Evolutionary conservation across 2,888 invertebrate species (phyloP), one percentile per base, ranked within the genome.

Genomic region (Tipula helvola): DNA sequence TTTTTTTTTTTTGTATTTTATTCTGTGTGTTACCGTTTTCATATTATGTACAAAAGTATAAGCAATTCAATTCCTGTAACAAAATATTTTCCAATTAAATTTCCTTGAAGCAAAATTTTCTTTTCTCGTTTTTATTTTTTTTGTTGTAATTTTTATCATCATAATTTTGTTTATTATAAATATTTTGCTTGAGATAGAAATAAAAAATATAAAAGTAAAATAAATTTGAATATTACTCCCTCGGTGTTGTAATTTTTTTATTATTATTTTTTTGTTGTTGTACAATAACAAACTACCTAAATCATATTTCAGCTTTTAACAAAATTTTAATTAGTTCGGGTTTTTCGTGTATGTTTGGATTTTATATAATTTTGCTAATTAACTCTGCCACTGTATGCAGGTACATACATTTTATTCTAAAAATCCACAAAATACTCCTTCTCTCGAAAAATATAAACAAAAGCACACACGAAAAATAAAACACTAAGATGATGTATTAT

Each of bases 11-110:
- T 10, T 57, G 57, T 16, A 57, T 47, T 47, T 52, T 28, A 28
- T 71, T 71, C 5, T 71, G 18, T 71, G 18, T 28, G 71, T 18
- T 71, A 71, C 28, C 28, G 28, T 71, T 28, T 52, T 12, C 71
- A 71, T 71, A 28, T 47, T 57, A 57, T 28, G 4, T 18, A 71
- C 28, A 7, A 3, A 13, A 28, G 28, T 28, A 71, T 28, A 71
- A 71, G 71, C 71, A 71, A 71, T 71, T 71, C 71, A 71, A 71
- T 71, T 71, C 71, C 28, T 71, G 71, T 71, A 71, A 71, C 71
- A 71, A 71, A 71, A 71, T 71, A 71, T 71, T 71, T 71, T 71
- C 71, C 71, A 71, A 71, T 71, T 71, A 71, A 71, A 71, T 71
- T 71, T 71, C 28, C 71, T 71, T 71, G 28, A 10, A 71, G 71